phyloP scores from a whole-genome alignment of 2,797 vertebrate species.

The Percopsis omiscomaycus region DNA sequence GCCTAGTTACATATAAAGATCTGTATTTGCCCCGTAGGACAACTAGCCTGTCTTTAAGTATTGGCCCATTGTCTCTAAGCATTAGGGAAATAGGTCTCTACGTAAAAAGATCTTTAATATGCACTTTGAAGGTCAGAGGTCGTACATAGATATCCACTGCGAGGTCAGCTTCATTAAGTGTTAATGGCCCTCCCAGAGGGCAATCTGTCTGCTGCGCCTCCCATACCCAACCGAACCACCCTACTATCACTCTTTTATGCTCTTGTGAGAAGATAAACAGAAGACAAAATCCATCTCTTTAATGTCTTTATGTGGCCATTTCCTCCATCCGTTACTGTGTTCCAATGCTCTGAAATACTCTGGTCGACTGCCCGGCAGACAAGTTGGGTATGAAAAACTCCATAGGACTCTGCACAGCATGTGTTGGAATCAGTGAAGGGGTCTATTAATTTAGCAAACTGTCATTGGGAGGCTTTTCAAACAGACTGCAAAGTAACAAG shows the following conservation, averaged over 20 bases:
- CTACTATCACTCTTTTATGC: constrained; percentile 13
- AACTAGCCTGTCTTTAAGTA: constrained; percentile 31
- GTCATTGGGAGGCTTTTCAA: constrained; percentile 50
- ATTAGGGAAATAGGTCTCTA: constrained; percentile 27
- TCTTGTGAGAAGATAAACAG: constrained; percentile 7
- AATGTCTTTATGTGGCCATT: constrained; percentile 8
- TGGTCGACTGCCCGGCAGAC: constrained; percentile 36
- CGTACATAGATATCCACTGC: constrained; percentile 43
- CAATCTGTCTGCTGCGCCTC: constrained; percentile 20
- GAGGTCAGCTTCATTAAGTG: constrained; percentile 60
- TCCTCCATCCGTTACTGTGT: constrained; percentile 3
- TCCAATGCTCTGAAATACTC: constrained; percentile 1
- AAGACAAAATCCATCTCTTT: constrained; percentile 3
- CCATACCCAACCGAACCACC: not conserved
- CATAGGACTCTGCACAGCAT: constrained; percentile 48
- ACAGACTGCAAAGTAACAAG: constrained; percentile 35
- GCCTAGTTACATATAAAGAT: not conserved
- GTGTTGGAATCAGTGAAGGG: constrained; percentile 59
- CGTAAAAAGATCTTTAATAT: constrained; percentile 10
- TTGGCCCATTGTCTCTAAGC: constrained; percentile 7
- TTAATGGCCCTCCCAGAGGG: constrained; percentile 58
- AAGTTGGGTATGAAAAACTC: constrained; percentile 24
- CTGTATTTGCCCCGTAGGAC: constrained; percentile 15
- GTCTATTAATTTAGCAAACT: constrained; percentile 58
- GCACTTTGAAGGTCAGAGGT: constrained; percentile 57